Base-by-base conservation (phyloP, 2,888 invertebrate genomes). In the Polyommatus iphigenia region DNA sequence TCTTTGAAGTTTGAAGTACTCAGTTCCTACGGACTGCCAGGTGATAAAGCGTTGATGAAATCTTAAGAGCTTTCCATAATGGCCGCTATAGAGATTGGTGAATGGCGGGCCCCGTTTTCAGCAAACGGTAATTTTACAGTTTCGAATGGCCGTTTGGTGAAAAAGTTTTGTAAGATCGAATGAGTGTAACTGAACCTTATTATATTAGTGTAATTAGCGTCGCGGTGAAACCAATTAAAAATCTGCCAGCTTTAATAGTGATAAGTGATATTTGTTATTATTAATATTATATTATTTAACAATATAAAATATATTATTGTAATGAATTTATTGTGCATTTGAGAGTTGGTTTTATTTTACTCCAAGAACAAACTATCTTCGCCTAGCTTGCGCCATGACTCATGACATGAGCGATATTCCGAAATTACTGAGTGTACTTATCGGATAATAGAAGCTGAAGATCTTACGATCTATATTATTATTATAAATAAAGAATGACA, bases 161-260 rank as follows among this genome's bases (percentile, higher is more conserved):
- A 46, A 10, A 54, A 13, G 54, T 59, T 8, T 59, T n/a, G 20
- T 10, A 62, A 62, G 4, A 62, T 62, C 62, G 41, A 24, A 73
- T 41, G 41, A 67, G 67, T 77, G 62, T 29, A 67, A 67, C 46
- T 62, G 46, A n/a, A 24, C 29, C 62, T 67, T 76, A 77, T 8
- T 50, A 67, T 24, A 20, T 29, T 78, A 59, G 72, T 18, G 57
- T 46, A 73, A 78, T 85, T 88, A 89, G 87, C 84, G 87, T 87
- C 85, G 89, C 90, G 89, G 87, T 88, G 81, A 90, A 91, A 90
- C 87, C 87, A 90, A 89, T 87, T 85, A 85, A 88, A 62, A 89
- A 89, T 89, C 86, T 90, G 89, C 89, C 92, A 93, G 93, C 93
- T 93, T 93, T 93, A 93, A 93, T 93, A 93, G 93, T 84, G 80